Conservation (phyloP, 2,888 invertebrate species). For the Empis stercorea region DNA sequence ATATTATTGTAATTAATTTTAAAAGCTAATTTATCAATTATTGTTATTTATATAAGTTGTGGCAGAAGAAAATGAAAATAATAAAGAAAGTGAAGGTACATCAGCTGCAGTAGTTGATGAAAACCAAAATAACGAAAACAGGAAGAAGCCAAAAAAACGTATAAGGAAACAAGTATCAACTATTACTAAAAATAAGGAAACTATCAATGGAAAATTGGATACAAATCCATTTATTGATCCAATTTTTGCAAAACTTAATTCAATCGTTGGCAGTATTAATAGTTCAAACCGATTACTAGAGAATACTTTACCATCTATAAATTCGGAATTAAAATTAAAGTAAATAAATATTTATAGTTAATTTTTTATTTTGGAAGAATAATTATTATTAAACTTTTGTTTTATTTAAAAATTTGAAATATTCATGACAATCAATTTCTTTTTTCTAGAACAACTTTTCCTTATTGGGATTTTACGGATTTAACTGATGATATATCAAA, state of each 20-base stretch:
- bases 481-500: constrained; percentile 17
- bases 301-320: constrained; percentile 42
- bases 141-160: constrained; percentile 24
- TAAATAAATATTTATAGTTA: background rate
- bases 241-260: constrained; percentile 46
- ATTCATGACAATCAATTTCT: too few species aligned
- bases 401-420: too few species aligned
- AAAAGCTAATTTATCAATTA: background rate
- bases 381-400: too few species aligned
- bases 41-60: background rate
- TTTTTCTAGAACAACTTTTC: constrained; percentile 19
- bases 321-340: constrained; percentile 31
- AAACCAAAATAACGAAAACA: constrained; percentile 12
- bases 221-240: constrained; percentile 40
- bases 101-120: background rate
- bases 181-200: constrained; percentile 33
- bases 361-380: too few species aligned
- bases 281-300: constrained; percentile 48
- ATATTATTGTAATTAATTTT: background rate
- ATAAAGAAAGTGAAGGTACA: too few species aligned
- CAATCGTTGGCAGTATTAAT: constrained; percentile 46
- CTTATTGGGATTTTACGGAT: constrained; percentile 23
- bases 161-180: constrained; percentile 25
- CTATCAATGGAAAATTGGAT: constrained; percentile 32
- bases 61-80: background rate